Base-by-base conservation (phyloP, 2,888 invertebrate species). In the Noctuana brunneofusca region DNA sequence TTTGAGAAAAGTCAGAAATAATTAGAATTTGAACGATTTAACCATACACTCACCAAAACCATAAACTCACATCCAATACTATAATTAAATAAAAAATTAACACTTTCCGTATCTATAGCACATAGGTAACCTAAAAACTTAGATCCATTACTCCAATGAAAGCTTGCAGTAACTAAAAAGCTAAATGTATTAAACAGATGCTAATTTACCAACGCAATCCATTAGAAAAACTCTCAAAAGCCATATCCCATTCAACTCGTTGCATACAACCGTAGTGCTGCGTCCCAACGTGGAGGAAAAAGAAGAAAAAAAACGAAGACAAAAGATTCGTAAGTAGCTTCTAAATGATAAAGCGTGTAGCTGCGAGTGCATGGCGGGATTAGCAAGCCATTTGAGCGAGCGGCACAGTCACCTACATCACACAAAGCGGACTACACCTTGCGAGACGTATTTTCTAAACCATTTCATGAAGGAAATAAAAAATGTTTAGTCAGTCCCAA, bases 271-370 rank as follows among this genome's bases (percentile, higher is more conserved):
- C 43, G n/a, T 5, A 41, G 38, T 16, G 32, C 11, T 46, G 56
- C 56, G 16, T 48, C 12, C 41, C 43, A 38, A 38, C 38, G 53
- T 53, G 22, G 46, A 41, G 46, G 11, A 35, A 22, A 60, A 35
- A 54, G 27, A 18, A 46, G 41, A 14, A 53, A 52, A n/a, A 53
- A 43, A 59, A 53, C 54, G 12, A 5, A 62, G 62, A 62, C 62
- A 62, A 62, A 62, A 62, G 60, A 24, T 3, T 27, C 62, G 62
- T 62, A 62, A 62, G 55, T 62, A 62, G 62, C 62, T 62, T 55
- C 62, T 55, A 62, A 62, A 62, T 62, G 55, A 62, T 62, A 55
- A 62, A 62, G 48, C 54, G 22, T 9, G 38, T 38, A 38, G 38
- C 24, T 16, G 14, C 14, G 57, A 57, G 57, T 32, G 35, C 38